Evolutionary conservation across 2,113 vertebrate species (phyloP).

Genomic region (Arizona elegans): DNA sequence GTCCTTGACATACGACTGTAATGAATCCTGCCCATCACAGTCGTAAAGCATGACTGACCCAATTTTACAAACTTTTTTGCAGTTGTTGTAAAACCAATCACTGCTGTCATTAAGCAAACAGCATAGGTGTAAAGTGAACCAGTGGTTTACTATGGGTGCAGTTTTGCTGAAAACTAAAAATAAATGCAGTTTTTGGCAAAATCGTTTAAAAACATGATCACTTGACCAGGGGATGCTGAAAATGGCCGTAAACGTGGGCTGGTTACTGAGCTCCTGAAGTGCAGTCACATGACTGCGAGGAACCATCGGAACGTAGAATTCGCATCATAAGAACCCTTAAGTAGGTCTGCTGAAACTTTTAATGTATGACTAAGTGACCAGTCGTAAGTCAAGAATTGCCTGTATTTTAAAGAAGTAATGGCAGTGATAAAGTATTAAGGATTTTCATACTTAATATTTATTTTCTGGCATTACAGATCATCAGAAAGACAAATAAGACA

Average conservation of each 20-base stretch:
- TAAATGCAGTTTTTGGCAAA: neutral
- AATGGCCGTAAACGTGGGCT: neutral
- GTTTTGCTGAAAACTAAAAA: neutral
- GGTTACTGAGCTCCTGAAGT: neutral
- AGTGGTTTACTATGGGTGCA: neutral
- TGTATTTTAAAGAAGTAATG: neutral
- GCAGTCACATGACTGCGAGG: neutral
- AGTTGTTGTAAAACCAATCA: neutral
- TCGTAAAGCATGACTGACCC: neutral
- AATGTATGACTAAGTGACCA: neutral
- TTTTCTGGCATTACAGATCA: slow-evolving; percentile 68
- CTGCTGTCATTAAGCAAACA: neutral
- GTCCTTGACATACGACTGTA: neutral
- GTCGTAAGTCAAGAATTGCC: neutral
- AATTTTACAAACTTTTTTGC: neutral
- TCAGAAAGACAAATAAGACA: slow-evolving; percentile 68
- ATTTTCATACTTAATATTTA: neutral
- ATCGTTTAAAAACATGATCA: neutral
- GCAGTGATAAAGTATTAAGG: neutral
- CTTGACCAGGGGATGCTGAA: neutral
- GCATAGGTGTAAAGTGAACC: neutral
- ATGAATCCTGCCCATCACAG: neutral
- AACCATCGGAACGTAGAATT: neutral
- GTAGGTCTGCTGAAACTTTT: neutral
- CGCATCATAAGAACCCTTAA: neutral